Conservation (phyloP, 2,797 vertebrate species). For the Myiotriccus ornatus region DNA sequence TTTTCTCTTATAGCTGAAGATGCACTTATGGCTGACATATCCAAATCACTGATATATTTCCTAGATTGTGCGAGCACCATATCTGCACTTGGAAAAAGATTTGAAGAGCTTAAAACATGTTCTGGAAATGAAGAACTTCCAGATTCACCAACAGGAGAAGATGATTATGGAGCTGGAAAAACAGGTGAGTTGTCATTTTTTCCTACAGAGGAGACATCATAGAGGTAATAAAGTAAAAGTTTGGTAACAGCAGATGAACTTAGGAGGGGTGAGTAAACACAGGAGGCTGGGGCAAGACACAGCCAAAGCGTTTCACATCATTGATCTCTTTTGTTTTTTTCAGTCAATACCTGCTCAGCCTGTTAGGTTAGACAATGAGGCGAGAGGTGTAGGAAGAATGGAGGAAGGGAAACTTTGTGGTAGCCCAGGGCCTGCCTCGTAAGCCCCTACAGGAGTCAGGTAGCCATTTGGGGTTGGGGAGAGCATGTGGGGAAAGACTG, state of each 20-base stretch:
- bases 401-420: not conserved
- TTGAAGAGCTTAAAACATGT: conserved; percentile 93
- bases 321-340: not conserved
- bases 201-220: not conserved
- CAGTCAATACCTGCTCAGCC: not conserved
- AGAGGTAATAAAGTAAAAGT: not conserved
- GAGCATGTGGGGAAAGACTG: not conserved
- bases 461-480: not conserved
- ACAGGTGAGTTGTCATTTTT: conserved; percentile 80
- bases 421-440: not conserved
- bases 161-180: conserved; percentile 93
- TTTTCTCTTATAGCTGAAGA: not conserved
- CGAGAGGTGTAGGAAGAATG: not conserved
- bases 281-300: not conserved
- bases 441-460: not conserved
- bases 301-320: not conserved
- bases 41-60: not conserved
- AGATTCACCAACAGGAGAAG: conserved; percentile 93
- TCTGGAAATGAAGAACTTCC: conserved; percentile 95
- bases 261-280: not conserved
- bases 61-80: conserved; percentile 89
- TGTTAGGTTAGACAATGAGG: fast-evolving
- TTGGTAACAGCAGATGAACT: not conserved
- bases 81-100: conserved; percentile 94
- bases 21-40: not conserved